Evolutionary conservation across 53 echinoderm and acorn worm species (phyloP).

Genomic region (Actinopyga echinites): DNA sequence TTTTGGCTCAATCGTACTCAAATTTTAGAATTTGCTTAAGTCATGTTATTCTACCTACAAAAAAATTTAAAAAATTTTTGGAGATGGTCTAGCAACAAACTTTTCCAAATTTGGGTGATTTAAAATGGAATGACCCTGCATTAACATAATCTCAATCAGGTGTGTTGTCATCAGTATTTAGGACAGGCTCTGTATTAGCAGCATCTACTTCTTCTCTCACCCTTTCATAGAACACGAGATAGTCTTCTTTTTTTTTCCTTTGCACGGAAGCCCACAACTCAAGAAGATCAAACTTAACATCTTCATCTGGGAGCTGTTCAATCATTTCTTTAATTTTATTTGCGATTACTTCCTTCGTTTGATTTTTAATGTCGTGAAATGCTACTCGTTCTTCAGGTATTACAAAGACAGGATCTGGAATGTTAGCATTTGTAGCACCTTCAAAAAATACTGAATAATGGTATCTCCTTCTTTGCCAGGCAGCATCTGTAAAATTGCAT

Average conservation of each 20-base stretch:
- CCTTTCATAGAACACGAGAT: not conserved
- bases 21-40: no score
- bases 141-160: no score
- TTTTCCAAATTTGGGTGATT: no score
- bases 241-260: not conserved
- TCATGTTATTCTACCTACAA: no score
- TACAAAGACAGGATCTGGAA: slow-evolving; percentile 16
- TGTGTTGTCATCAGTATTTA: no score
- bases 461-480: not conserved
- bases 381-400: not conserved
- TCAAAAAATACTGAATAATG: not conserved
- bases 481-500: not conserved
- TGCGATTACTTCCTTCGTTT: slow-evolving; percentile 10
- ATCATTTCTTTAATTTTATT: not conserved
- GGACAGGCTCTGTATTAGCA: not conserved
- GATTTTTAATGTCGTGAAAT: slow-evolving; percentile 6
- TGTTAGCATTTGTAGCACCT: not conserved
- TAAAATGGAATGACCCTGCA: no score
- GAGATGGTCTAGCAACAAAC: no score
- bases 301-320: not conserved
- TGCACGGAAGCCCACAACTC: not conserved
- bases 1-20: no score
- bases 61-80: no score
- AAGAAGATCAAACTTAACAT: not conserved
- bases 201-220: not conserved